These are phyloP conservation scores for Onchidella celtica DNA, from an alignment of 2,888 invertebrate genomes.

Conservation along the genomic window DNA sequence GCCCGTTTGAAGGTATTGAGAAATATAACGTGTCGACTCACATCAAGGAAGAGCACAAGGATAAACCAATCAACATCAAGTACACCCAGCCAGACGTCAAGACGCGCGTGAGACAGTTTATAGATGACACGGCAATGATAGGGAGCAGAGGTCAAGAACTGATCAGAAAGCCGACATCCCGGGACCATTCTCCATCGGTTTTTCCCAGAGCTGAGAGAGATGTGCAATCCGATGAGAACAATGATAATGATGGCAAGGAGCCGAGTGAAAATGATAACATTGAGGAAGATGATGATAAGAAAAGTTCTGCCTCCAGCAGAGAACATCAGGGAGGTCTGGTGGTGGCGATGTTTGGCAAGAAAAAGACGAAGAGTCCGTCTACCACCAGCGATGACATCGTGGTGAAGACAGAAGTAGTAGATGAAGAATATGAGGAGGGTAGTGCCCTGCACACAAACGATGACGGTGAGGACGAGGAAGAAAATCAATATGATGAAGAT, in stretches of 20 bases:
- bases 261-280: background rate
- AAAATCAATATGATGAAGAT: background rate
- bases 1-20: constrained; percentile 56
- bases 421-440: constrained; percentile 36
- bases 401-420: constrained; percentile 45
- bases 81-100: constrained; percentile 51
- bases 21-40: constrained; percentile 56
- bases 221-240: constrained; percentile 27
- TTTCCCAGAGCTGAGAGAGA: constrained; percentile 36
- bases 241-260: constrained; percentile 1
- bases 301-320: background rate
- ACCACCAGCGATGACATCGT: background rate
- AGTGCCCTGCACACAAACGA: background rate
- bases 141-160: background rate
- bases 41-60: constrained; percentile 56
- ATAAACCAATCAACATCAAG: constrained; percentile 45
- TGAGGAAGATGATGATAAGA: constrained; percentile 16
- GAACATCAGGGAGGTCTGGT: constrained; percentile 43
- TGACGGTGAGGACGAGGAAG: constrained; percentile 3
- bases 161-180: constrained; percentile 20
- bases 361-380: constrained; percentile 18
- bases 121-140: constrained; percentile 40
- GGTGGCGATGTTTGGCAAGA: constrained; percentile 58
- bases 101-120: constrained; percentile 50
- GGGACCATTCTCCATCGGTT: constrained; percentile 18